Percentiles rank a stretch among this genome's conserved stretches.
Evolutionary conservation across 1,140 invertebrate genomes (phyloP).

Genomic region (Harlomillsia oculata): DNA sequence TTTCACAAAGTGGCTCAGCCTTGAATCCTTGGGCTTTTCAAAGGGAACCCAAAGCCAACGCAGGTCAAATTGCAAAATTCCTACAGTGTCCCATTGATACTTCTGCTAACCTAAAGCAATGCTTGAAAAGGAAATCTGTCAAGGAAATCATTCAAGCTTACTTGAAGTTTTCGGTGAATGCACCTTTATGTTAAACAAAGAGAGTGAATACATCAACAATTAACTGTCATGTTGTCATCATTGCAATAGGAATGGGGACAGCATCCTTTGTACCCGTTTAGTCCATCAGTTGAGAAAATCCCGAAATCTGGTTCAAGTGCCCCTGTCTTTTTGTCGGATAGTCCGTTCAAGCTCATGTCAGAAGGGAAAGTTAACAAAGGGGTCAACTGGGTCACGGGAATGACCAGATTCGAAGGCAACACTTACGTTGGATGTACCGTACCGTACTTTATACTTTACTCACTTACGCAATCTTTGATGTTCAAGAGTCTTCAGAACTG

Average conservation of each 20-base stretch:
- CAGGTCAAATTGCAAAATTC: neutral
- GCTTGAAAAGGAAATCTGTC: neutral
- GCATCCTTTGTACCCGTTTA: neutral
- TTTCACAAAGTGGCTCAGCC: slow-evolving; percentile 12
- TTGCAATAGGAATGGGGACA: neutral
- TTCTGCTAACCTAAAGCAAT: neutral
- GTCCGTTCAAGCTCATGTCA: neutral
- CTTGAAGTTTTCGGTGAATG: neutral
- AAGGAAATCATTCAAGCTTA: neutral
- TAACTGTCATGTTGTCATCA: too few relatives aligned
- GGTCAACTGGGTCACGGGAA: neutral
- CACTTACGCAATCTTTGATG: too few relatives aligned
- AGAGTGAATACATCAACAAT: too few relatives aligned
- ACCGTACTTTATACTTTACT: neutral
- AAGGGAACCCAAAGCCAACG: slow-evolving; percentile 3
- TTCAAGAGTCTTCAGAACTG: too few relatives aligned
- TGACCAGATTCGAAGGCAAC: neutral
- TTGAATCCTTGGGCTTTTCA: slow-evolving; percentile 10
- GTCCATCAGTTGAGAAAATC: neutral
- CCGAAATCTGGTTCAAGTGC: too few relatives aligned
- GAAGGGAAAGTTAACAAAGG: neutral
- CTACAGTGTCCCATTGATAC: slow-evolving; percentile 3
- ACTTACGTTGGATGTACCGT: neutral
- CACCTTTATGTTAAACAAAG: too few relatives aligned
- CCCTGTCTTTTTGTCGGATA: neutral